Evolutionary conservation across 2,888 invertebrate genomes (phyloP).

Genomic region (Bhutanitis thaidina): DNA sequence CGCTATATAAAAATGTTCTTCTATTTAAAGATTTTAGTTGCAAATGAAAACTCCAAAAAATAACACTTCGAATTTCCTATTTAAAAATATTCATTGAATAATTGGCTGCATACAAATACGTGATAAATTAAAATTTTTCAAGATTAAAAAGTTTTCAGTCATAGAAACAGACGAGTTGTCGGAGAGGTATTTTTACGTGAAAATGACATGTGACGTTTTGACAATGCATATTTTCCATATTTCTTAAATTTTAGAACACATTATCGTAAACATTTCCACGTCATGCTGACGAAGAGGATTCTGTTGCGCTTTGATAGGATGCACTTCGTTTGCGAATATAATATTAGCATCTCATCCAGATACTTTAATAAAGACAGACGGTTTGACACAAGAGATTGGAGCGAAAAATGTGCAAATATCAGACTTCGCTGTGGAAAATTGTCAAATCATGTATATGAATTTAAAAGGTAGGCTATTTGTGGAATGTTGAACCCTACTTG

Average conservation of each 20-base stretch:
- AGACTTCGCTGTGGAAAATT: background rate
- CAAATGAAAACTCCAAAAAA: too few species aligned
- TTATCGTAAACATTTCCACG: background rate
- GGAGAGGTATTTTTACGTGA: background rate
- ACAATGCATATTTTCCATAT: background rate
- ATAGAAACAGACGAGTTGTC: background rate
- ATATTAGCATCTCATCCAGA: conserved; percentile 1
- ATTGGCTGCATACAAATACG: background rate
- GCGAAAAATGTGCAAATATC: background rate
- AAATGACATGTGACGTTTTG: conserved; percentile 8
- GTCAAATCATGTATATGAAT: background rate
- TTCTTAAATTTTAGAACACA: background rate
- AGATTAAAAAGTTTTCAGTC: background rate
- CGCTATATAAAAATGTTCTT: too few species aligned
- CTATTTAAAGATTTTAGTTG: too few species aligned
- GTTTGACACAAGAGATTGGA: background rate
- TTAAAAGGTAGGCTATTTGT: conserved; percentile 1
- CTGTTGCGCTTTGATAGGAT: background rate
- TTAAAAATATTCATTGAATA: too few species aligned
- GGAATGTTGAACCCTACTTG: too few species aligned
- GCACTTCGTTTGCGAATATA: background rate
- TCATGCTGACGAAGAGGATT: conserved; percentile 3
- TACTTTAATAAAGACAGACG: conserved; percentile 10
- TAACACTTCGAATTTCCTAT: too few species aligned
- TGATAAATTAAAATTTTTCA: background rate